Percentiles rank a stretch among this genome's conserved stretches.
Conservation (phyloP, 1,140 invertebrate genomes). For the Thrips palmi region DNA sequence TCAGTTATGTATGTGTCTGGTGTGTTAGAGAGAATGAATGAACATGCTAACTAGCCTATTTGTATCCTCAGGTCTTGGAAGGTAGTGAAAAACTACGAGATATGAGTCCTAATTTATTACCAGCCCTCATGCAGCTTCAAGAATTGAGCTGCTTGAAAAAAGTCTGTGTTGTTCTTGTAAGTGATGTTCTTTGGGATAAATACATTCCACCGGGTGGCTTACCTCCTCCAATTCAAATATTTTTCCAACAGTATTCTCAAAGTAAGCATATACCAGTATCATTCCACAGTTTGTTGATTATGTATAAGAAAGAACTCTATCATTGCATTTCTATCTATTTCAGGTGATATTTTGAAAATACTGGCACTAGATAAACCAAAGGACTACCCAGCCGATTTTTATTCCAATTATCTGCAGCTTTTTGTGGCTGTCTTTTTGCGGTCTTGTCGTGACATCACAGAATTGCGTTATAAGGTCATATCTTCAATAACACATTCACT, state of each 20-base stretch:
- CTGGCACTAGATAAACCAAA: constrained; percentile 28
- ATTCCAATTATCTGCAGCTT: constrained; percentile 56
- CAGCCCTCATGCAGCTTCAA: constrained; percentile 46
- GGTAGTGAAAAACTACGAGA: constrained; percentile 56
- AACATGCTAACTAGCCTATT: too few species aligned
- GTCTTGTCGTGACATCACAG: constrained; percentile 60
- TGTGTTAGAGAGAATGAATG: too few species aligned
- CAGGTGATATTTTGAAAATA: constrained; percentile 54
- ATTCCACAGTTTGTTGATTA: constrained; percentile 1
- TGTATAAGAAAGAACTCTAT: constrained; percentile 10
- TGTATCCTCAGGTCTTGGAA: constrained; percentile 38
- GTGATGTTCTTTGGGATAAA: constrained; percentile 62
- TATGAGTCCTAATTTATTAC: constrained; percentile 49
- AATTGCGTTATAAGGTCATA: constrained; percentile 27
- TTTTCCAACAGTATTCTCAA: constrained; percentile 66
- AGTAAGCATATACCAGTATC: constrained; percentile 19
- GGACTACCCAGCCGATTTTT: constrained; percentile 37
- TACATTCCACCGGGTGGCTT: constrained; percentile 48
- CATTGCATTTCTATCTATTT: constrained; percentile 11
- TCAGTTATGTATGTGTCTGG: too few species aligned
- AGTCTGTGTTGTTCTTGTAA: constrained; percentile 57
- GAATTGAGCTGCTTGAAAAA: constrained; percentile 47
- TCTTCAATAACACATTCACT: neutral
- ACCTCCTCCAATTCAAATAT: constrained; percentile 50
- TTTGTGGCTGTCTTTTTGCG: constrained; percentile 64